Evolutionary conservation across 2,113 vertebrate genomes (phyloP), one percentile per base, ranked within the genome.

Genomic region (Alectura lathami): DNA sequence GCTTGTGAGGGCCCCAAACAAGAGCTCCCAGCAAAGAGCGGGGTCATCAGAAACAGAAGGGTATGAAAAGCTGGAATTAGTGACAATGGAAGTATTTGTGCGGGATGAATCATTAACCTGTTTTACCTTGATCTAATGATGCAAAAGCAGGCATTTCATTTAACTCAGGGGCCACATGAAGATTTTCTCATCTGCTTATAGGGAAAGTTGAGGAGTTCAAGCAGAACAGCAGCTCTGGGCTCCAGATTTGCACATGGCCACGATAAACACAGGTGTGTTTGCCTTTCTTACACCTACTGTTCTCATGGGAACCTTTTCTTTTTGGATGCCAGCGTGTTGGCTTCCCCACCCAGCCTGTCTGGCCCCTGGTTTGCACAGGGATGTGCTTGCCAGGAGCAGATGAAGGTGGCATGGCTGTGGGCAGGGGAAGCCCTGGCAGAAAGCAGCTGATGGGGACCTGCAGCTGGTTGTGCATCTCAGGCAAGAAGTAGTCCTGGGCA

Each of bases 341-440:
- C 27, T n/a, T 40, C 47, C 24, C 42, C 3, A 1, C 48, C 53
- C 5, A 0, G 12, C 56, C 13, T 6, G 6, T 13, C 69, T n/a
- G 11, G 1, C 3, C 1, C 54, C 69, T 6, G 8, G 5, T 6
- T 20, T 20, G 32, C 73, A 4, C 1, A 5, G 54, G 60, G 48
- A 51, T 29, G 59, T 1, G 56, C 5, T 2, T 74, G 50, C 38
- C 6, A 12, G 11, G 13, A 9, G 26, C 36, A 22, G 60, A 17
- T 27, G 54, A 48, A 20, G 34, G 9, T 1, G 12, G 34, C 17
- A 5, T 3, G 24, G 67, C 23, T 2, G 1, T 0, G 4, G 26
- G 17, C 3, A 38, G 54, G 26, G 36, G n/a, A 40, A 53, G 18
- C 8, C 16, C 20, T 6, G 47, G 26, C 36, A 67, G 51, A 36